phyloP scores from a whole-genome alignment of 2,888 invertebrate genomes.

The Aromia moschata region DNA sequence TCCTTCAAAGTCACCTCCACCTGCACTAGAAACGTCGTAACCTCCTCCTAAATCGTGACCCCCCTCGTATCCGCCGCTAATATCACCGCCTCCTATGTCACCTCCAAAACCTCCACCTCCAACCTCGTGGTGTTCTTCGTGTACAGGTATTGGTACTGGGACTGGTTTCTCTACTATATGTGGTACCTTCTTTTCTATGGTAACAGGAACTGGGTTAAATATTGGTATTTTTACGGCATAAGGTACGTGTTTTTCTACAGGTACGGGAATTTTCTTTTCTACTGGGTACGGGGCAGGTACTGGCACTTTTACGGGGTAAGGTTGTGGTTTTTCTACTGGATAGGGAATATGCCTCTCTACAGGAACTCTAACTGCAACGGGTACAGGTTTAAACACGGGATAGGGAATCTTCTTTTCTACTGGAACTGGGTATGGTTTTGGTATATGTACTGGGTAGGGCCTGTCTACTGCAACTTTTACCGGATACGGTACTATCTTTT shows the following conservation, averaged over 20 bases:
- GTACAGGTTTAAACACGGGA: conserved; percentile 76
- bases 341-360: conserved; percentile 77
- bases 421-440: conserved; percentile 74
- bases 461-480: conserved; percentile 76
- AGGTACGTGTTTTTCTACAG: conserved; percentile 75
- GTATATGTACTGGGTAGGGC: conserved; percentile 74
- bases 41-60: conserved; percentile 44
- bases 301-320: conserved; percentile 78
- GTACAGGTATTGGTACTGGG: conserved; percentile 70
- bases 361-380: conserved; percentile 75
- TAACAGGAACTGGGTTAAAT: conserved; percentile 73
- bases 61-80: too few relatives aligned
- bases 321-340: conserved; percentile 81
- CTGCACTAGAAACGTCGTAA: conserved; percentile 31
- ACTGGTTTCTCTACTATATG: conserved; percentile 67
- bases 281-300: conserved; percentile 77
- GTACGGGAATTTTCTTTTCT: conserved; percentile 72
- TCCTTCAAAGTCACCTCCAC: conserved; percentile 29
- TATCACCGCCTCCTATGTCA: conserved; percentile 37
- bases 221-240: conserved; percentile 69
- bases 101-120: conserved; percentile 43
- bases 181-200: conserved; percentile 62
- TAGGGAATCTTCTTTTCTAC: conserved; percentile 81
- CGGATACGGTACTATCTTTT: conserved; percentile 76
- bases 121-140: conserved; percentile 45